Conservation (phyloP, 2,113 vertebrate species). For the Machaerirhynchus nigripectus region DNA sequence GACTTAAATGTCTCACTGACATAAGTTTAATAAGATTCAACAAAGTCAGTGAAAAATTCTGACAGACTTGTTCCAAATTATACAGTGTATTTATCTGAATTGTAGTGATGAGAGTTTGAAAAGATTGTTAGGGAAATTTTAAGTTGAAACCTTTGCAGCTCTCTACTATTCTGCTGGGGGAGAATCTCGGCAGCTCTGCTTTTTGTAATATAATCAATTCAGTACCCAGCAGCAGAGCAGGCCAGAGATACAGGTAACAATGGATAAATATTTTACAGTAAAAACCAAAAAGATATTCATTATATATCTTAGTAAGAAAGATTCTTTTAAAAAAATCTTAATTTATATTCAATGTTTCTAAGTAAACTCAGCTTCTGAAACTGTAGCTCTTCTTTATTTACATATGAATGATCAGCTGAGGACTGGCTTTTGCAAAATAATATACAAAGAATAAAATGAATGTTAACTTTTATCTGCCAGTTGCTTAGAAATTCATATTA, state of each 20-base stretch:
- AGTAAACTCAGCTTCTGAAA: neutral
- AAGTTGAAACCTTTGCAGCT: neutral
- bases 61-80: neutral
- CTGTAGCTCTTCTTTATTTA: neutral
- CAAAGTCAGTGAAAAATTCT: neutral
- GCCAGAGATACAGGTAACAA: neutral
- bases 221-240: neutral
- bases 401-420: neutral
- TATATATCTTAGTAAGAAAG: neutral
- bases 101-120: neutral
- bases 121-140: neutral
- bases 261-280: neutral
- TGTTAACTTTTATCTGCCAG: neutral
- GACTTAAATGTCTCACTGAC: neutral
- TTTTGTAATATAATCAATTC: neutral
- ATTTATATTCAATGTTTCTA: neutral
- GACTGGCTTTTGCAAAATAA: neutral
- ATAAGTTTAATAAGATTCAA: neutral
- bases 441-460: neutral
- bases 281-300: neutral
- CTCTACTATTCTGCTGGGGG: neutral
- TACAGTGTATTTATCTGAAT: neutral
- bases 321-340: rapidly evolving
- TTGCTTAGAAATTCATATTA: neutral
- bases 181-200: neutral